Conservation (phyloP, 2,888 invertebrate species). For the Diaphora mendica region DNA sequence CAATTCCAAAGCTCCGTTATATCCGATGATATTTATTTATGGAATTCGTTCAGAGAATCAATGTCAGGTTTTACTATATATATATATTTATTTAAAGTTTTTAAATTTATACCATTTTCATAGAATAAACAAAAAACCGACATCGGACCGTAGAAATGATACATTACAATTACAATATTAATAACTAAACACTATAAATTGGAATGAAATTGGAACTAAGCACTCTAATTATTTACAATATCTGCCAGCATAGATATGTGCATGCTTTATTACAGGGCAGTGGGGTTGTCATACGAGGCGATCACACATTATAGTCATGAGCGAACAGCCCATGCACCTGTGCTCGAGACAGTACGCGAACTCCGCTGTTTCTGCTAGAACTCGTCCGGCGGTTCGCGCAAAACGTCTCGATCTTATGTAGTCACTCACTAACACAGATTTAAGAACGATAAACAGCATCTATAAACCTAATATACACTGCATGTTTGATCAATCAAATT, state of each 20-base stretch:
- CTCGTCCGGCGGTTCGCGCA: slow-evolving; percentile 88
- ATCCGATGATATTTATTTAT: slow-evolving; percentile 87
- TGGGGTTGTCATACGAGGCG: slow-evolving; percentile 67
- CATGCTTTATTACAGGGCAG: slow-evolving; percentile 86
- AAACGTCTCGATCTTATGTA: too few relatives aligned
- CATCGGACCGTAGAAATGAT: slow-evolving; percentile 87
- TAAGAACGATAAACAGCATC: too few relatives aligned
- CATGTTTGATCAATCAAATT: too few relatives aligned
- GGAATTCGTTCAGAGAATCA: slow-evolving; percentile 85
- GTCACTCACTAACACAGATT: too few relatives aligned
- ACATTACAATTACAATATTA: slow-evolving; percentile 87
- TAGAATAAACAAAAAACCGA: slow-evolving; percentile 87
- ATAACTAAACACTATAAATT: slow-evolving; percentile 81
- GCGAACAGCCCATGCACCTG: slow-evolving; percentile 98
- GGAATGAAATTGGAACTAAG: too few relatives aligned
- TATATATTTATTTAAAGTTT: too few relatives aligned
- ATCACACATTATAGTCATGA: slow-evolving; percentile 90
- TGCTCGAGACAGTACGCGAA: slow-evolving; percentile 97
- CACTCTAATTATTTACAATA: slow-evolving; percentile 87
- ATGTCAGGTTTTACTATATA: slow-evolving; percentile 87
- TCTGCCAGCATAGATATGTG: slow-evolving; percentile 86
- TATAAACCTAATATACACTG: too few relatives aligned
- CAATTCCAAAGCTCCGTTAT: slow-evolving; percentile 53
- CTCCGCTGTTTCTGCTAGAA: slow-evolving; percentile 97
- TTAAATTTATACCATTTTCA: slow-evolving; percentile 85